Percentiles rank a stretch among this genome's conserved stretches.
These are phyloP conservation scores for Lucilia sericata DNA, from an alignment of 1,140 invertebrate genomes.

Conservation along the genomic window DNA sequence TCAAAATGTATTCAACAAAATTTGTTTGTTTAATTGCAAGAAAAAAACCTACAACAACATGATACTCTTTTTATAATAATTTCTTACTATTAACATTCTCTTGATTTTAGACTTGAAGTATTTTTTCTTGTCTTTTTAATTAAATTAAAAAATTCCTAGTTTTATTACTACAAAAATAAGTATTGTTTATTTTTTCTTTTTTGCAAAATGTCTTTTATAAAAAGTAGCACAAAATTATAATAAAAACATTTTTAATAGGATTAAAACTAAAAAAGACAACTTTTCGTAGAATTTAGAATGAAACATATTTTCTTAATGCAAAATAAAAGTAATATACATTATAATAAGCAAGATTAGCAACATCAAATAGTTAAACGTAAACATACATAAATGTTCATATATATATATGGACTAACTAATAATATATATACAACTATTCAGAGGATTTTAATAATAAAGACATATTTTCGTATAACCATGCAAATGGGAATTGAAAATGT, in stretches of 20 bases:
- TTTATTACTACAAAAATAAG: background rate
- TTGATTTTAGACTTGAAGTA: background rate
- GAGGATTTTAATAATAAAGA: too few species aligned
- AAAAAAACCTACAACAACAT: background rate
- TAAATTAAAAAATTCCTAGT: background rate
- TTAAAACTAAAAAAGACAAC: conserved; percentile 10
- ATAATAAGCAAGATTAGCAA: background rate
- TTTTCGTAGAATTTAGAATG: conserved; percentile 17
- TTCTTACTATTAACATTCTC: background rate
- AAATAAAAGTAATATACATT: background rate
- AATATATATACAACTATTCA: too few species aligned
- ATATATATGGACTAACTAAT: background rate
- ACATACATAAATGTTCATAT: background rate
- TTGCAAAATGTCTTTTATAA: conserved; percentile 2
- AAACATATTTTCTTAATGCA: conserved; percentile 10
- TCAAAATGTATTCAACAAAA: conserved; percentile 33
- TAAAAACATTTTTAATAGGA: background rate
- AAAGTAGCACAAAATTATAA: conserved; percentile 19
- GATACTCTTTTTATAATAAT: background rate
- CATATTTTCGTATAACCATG: too few species aligned
- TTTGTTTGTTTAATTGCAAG: conserved; percentile 6
- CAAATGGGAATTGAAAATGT: background rate
- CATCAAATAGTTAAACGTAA: background rate
- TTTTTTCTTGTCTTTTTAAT: background rate
- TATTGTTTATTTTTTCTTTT: background rate